A percentile compares a stretch with the other conserved stretches of the same genome.
Conservation (phyloP, 2,888 invertebrate species). For the Drosophila colorata region DNA sequence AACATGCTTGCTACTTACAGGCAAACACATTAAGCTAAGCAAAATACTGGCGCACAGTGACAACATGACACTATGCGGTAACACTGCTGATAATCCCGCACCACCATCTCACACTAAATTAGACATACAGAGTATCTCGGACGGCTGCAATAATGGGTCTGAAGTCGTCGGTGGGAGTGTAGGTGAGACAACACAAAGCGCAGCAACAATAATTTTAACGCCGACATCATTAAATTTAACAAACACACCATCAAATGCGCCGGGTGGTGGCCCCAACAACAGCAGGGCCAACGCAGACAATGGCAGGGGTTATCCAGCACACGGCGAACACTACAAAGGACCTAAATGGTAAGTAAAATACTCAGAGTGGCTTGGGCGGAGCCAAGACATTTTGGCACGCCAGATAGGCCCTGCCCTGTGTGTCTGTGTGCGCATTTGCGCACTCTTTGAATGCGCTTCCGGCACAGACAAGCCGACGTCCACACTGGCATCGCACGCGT, state of each 20-base stretch:
- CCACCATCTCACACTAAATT: constrained; percentile 77
- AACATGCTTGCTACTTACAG: constrained; percentile 68
- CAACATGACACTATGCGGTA: constrained; percentile 66
- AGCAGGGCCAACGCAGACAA: constrained; percentile 33
- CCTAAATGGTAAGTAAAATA: constrained; percentile 83
- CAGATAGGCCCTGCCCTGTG: neutral
- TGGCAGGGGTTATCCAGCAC: constrained; percentile 46
- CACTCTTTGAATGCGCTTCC: constrained; percentile 80
- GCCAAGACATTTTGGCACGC: constrained; percentile 30
- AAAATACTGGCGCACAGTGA: constrained; percentile 51
- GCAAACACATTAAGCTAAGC: constrained; percentile 41
- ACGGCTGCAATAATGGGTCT: constrained; percentile 64
- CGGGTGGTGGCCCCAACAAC: constrained; percentile 29
- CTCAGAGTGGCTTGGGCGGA: constrained; percentile 40
- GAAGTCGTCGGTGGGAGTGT: constrained; percentile 24
- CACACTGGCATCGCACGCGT: constrained; percentile 70
- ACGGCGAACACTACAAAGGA: constrained; percentile 79
- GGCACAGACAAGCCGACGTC: constrained; percentile 51
- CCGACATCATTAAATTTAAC: constrained; percentile 83
- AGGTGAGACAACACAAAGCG: constrained; percentile 65
- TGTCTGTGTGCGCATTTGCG: constrained; percentile 63
- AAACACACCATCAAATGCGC: constrained; percentile 67
- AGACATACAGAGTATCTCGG: constrained; percentile 78
- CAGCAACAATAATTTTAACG: constrained; percentile 82
- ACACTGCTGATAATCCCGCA: constrained; percentile 36